Percentiles rank a stretch among this genome's conserved stretches.
phyloP scores from a whole-genome alignment of 2,888 invertebrate genomes.

The Spicauda simplicius region DNA sequence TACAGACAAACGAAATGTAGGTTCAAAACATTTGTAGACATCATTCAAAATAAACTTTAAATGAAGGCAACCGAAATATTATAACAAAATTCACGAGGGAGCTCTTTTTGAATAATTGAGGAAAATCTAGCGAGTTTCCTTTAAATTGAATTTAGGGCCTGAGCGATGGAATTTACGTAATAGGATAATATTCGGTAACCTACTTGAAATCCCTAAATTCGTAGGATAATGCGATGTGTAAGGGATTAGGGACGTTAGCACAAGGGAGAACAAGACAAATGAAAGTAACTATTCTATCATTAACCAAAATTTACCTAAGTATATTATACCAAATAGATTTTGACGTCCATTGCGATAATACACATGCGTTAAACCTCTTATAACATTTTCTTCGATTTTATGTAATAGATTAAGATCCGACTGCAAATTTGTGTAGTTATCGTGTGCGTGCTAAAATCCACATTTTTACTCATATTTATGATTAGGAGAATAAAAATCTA shows the following conservation, averaged over 20 bases:
- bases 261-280: background rate
- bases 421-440: no score
- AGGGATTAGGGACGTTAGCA: background rate
- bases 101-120: background rate
- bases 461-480: no score
- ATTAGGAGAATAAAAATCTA: no score
- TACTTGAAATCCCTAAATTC: slow-evolving; percentile 2
- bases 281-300: background rate
- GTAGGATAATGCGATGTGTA: background rate
- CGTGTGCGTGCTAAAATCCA: no score
- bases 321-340: no score
- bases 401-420: no score
- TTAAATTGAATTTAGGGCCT: slow-evolving; percentile 6
- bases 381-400: no score
- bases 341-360: no score
- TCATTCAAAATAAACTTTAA: background rate
- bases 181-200: slow-evolving; percentile 1
- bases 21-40: no score
- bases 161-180: background rate
- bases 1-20: no score
- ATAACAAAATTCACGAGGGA: background rate
- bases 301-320: background rate
- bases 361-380: no score
- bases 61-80: background rate
- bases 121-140: background rate